Evolutionary conservation across 2,113 vertebrate genomes (phyloP).

Genomic region (Chaetorhynchus papuensis): DNA sequence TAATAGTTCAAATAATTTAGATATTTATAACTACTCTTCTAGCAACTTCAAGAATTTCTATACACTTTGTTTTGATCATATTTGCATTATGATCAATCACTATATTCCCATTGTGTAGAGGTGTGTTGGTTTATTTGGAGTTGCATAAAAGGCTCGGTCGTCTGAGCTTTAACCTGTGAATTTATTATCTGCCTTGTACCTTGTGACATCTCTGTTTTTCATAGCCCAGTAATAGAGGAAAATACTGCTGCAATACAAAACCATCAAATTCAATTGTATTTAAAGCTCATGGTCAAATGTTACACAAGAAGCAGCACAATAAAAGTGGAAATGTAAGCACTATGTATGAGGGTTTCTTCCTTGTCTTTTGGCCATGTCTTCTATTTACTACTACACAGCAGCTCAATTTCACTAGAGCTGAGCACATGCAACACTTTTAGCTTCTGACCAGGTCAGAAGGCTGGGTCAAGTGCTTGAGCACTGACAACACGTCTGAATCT

Average conservation of each 20-base stretch:
- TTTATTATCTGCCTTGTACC: neutral
- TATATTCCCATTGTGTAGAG: neutral
- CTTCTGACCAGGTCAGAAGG: neutral
- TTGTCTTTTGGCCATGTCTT: neutral
- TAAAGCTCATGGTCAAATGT: neutral
- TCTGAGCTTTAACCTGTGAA: neutral
- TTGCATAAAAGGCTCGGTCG: neutral
- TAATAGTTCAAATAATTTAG: neutral
- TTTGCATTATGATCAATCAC: neutral
- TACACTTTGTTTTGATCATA: neutral
- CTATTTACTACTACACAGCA: neutral
- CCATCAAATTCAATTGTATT: neutral
- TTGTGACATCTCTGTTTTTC: neutral
- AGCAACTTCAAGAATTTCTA: neutral
- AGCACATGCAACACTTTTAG: neutral
- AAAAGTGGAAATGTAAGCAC: neutral
- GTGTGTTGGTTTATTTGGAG: neutral
- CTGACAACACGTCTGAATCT: neutral
- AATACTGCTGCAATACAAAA: neutral
- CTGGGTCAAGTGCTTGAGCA: neutral
- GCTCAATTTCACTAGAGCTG: neutral
- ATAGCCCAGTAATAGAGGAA: neutral
- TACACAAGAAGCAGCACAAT: neutral
- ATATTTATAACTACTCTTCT: neutral
- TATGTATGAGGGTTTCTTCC: rapidly evolving